Evolutionary conservation across 1,140 invertebrate species (phyloP), one percentile per base, ranked within the genome.

Genomic region (Phthorimaea operculella): DNA sequence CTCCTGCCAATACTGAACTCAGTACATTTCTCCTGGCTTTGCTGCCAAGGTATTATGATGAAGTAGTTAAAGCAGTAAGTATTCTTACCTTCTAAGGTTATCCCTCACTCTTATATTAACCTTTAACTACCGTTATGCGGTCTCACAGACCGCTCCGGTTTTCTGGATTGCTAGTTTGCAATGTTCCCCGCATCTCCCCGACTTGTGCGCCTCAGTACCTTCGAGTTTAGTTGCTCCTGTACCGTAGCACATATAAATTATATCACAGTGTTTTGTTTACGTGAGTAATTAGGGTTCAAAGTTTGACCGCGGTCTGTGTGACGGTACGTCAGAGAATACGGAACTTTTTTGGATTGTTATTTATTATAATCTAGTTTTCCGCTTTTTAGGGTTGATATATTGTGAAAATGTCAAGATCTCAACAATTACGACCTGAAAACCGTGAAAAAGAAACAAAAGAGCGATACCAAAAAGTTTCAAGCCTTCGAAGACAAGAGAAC

Each of bases 41-140:
- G n/a, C n/a, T n/a, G n/a, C n/a, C n/a, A n/a, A 83, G 71, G 6
- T n/a, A n/a, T n/a, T n/a, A n/a, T n/a, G n/a, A n/a, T n/a, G n/a
- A 79, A 74, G 92, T 92, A 57, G 90, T 89, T 52, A 91, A 76
- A n/a, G n/a, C n/a, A n/a, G n/a, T n/a, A n/a, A n/a, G n/a, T n/a
- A n/a, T n/a, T n/a, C n/a, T n/a, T n/a, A n/a, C n/a, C n/a, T n/a
- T n/a, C n/a, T n/a, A n/a, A n/a, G n/a, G n/a, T n/a, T n/a, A n/a
- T n/a, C n/a, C n/a, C n/a, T n/a, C 17, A 96, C 93, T 59, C 93
- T 88, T 45, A 90, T 87, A 70, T 95, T 96, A 50, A 94, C 18
- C 18, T 51, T 51, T 51, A 51, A 33, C 28, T 28, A 33, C 9
- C 11, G 45, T 14, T 10, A 16, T 48, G 45, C 12, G 45, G 45